A percentile compares a stretch with the other conserved stretches of the same genome.
Evolutionary conservation across 1,140 invertebrate species (phyloP).

Genomic region (Nasonia giraulti): DNA sequence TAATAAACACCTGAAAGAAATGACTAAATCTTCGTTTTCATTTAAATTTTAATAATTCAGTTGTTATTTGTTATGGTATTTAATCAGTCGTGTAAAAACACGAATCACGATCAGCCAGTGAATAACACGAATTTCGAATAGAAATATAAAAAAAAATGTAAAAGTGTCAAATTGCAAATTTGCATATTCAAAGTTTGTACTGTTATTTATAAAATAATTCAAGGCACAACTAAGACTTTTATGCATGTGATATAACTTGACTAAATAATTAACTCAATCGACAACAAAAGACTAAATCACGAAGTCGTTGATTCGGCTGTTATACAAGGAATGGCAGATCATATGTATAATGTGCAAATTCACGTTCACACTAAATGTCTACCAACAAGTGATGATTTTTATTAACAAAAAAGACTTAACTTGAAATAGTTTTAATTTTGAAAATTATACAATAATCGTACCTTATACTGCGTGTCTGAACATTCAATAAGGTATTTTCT

Average conservation of each 20-base stretch:
- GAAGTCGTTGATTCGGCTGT: constrained; percentile 33
- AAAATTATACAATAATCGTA: constrained; percentile 56
- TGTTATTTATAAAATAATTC: constrained; percentile 52
- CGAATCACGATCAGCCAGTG: neutral
- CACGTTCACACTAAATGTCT: constrained; percentile 48
- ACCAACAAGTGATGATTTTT: constrained; percentile 52
- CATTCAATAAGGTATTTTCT: constrained; percentile 53
- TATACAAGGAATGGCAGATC: constrained; percentile 50
- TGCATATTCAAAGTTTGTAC: constrained; percentile 49
- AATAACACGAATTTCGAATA: constrained; percentile 30
- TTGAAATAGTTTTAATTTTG: constrained; percentile 55
- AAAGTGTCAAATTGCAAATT: constrained; percentile 43
- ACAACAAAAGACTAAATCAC: constrained; percentile 34
- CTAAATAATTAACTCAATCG: constrained; percentile 33
- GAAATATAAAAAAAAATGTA: constrained; percentile 33
- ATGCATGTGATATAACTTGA: constrained; percentile 41
- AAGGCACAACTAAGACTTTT: constrained; percentile 51
- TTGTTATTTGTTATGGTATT: neutral
- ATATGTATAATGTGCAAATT: constrained; percentile 46
- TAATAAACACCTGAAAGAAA: constrained; percentile 47
- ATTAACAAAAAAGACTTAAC: constrained; percentile 52
- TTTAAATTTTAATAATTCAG: neutral
- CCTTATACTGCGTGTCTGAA: constrained; percentile 51
- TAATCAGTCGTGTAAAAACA: neutral
- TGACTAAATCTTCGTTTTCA: constrained; percentile 2